phyloP scores from a whole-genome alignment of 1,140 invertebrate species.

The Aricia agestis region DNA sequence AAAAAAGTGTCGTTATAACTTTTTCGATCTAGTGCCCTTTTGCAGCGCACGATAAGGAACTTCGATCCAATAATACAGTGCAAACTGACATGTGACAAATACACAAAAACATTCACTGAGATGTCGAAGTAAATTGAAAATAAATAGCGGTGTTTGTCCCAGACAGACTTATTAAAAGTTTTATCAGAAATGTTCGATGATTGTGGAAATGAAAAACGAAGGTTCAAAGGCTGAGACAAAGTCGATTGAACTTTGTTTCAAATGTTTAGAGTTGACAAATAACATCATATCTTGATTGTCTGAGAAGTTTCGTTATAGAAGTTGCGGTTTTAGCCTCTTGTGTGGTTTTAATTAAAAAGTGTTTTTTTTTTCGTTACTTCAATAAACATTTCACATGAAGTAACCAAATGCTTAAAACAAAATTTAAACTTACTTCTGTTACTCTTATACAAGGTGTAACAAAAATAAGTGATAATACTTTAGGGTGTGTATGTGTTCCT shows the following conservation, averaged over 20 bases:
- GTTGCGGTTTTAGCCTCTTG: not conserved
- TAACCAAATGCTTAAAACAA: no score
- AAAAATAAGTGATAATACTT: no score
- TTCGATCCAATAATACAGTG: no score
- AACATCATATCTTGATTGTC: not conserved
- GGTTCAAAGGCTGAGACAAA: not conserved
- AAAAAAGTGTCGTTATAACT: no score
- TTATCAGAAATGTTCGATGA: conserved; percentile 12
- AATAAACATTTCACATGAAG: no score
- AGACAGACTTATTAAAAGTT: conserved; percentile 5
- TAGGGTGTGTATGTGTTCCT: no score
- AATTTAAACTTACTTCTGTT: no score
- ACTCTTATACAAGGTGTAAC: no score
- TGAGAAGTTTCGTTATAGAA: not conserved
- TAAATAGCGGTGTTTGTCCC: not conserved
- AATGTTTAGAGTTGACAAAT: not conserved
- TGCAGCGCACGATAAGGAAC: no score
- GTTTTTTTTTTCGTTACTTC: no score
- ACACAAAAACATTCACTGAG: not conserved
- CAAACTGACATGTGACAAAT: not conserved
- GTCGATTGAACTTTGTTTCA: not conserved
- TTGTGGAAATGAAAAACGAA: conserved; percentile 2
- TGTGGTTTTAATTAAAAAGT: no score
- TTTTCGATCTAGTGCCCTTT: no score
- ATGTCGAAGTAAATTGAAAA: not conserved